A percentile compares a stretch with the other conserved stretches of the same genome.
phyloP scores from a whole-genome alignment of 1,140 invertebrate genomes.

The Hetaerina americana region DNA sequence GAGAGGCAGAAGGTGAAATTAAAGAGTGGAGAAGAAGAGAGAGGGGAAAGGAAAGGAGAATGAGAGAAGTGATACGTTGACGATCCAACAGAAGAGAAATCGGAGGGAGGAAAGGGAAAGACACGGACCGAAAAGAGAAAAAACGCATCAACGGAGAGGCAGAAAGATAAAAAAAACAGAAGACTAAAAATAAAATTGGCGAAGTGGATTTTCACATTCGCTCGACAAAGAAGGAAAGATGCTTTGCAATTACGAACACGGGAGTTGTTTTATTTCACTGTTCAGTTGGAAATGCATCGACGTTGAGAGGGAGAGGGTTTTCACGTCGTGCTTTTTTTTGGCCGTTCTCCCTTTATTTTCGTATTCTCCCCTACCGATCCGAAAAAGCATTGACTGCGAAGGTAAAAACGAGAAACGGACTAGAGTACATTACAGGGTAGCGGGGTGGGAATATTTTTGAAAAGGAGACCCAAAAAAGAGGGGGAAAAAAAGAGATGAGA shows the following conservation, averaged over 20 bases:
- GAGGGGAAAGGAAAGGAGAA: too few species aligned
- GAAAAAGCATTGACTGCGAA: neutral
- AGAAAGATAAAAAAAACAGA: too few species aligned
- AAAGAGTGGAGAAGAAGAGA: too few species aligned
- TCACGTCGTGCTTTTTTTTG: too few species aligned
- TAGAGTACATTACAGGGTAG: neutral
- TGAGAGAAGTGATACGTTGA: too few species aligned
- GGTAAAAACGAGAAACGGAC: neutral
- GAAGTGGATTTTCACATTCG: neutral
- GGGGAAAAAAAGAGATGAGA: neutral
- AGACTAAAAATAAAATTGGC: too few species aligned
- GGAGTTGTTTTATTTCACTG: neutral
- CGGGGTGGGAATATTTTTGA: neutral
- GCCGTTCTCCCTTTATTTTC: neutral
- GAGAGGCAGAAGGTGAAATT: too few species aligned
- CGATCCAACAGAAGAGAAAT: too few species aligned
- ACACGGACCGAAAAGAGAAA: too few species aligned
- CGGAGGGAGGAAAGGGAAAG: too few species aligned
- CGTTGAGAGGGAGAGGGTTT: neutral
- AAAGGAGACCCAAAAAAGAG: neutral
- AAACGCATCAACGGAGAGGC: too few species aligned
- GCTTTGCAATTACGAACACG: neutral
- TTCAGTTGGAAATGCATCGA: neutral
- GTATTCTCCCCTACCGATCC: neutral
- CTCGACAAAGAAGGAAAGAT: neutral